phyloP scores from a whole-genome alignment of 2,888 invertebrate genomes.

The Drosophila falleni region DNA sequence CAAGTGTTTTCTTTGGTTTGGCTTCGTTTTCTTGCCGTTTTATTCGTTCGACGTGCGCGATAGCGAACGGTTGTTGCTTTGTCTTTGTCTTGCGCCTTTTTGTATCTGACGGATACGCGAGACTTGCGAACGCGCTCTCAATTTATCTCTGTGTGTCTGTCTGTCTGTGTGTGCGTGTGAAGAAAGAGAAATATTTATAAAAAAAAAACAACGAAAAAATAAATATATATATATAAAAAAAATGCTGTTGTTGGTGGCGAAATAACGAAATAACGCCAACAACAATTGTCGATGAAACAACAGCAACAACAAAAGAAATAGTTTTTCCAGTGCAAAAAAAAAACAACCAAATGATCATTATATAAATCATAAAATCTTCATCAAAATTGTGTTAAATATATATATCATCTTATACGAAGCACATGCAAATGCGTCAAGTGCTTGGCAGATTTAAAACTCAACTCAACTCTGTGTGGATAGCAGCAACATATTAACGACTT shows the following conservation, averaged over 20 bases:
- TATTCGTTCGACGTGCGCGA: constrained; percentile 78
- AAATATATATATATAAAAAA: constrained; percentile 40
- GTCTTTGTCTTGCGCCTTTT: constrained; percentile 56
- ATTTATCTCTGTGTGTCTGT: constrained; percentile 8
- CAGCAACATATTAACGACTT: constrained; percentile 17
- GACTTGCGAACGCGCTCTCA: constrained; percentile 56
- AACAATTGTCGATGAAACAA: constrained; percentile 64
- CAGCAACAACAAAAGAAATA: constrained; percentile 44
- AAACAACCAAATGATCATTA: constrained; percentile 49
- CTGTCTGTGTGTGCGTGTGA: constrained; percentile 61
- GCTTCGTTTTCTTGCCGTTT: constrained; percentile 52
- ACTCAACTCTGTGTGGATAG: constrained; percentile 36
- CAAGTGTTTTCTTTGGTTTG: constrained; percentile 69
- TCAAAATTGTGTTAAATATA: constrained; percentile 52
- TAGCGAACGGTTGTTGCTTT: constrained; percentile 79
- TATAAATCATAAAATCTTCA: constrained; percentile 63
- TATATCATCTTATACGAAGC: constrained; percentile 11
- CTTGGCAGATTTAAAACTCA: constrained; percentile 27
- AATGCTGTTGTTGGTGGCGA: constrained; percentile 56
- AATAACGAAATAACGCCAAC: constrained; percentile 64
- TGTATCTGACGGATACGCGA: constrained; percentile 72
- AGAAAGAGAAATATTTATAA: constrained; percentile 77
- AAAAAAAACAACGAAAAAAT: constrained; percentile 25
- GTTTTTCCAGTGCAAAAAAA: constrained; percentile 74
- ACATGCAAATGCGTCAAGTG: constrained; percentile 68